Evolutionary conservation across 2,113 vertebrate species (phyloP), one percentile per base, ranked within the genome.

Genomic region (Chamaea fasciata): DNA sequence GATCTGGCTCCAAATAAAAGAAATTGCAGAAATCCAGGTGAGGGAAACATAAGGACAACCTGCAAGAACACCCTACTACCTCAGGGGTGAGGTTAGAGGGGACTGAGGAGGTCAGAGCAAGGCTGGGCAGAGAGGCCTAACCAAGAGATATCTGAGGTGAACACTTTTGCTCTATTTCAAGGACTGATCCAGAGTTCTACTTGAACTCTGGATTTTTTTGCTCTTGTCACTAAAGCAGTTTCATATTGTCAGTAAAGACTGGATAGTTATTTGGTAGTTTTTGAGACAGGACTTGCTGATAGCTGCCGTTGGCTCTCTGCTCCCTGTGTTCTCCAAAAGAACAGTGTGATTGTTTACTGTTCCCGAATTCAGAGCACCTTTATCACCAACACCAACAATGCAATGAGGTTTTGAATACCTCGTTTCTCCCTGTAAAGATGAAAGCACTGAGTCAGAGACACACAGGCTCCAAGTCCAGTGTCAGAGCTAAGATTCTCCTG

Each of bases 371-470:
- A 52, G 41, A 77, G 15, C 1, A 17, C 33, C 20, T 80, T 81
- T 78, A 67, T 71, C 22, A n/a, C 23, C 49, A 68, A 68, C 52
- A 52, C 15, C 44, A 82, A 59, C 60, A 73, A 56, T 9, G 27
- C n/a, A 73, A 22, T 24, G 49, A 53, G 41, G 8, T 18, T 87
- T 93, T 71, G 4, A 44, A 44, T 37, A 31, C 13, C 15, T 56
- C 0, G 0, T 74, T 28, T 67, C 69, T 59, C 64, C 20, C 0
- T 2, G 17, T 39, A 52, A 83, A 67, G 17, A 75, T 37, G 69
- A 83, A 42, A 78, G 10, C 52, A 79, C 8, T 28, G 35, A 78
- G 26, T 8, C 71, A 83, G 46, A 90, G 21, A 59, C 14, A 62
- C 5, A 7, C 0, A 4, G 24, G 22, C 52, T 87, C 47, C 55